Percentiles rank a stretch among this genome's conserved stretches.
phyloP scores from a whole-genome alignment of 2,113 vertebrate species.

The Lampris incognitus region DNA sequence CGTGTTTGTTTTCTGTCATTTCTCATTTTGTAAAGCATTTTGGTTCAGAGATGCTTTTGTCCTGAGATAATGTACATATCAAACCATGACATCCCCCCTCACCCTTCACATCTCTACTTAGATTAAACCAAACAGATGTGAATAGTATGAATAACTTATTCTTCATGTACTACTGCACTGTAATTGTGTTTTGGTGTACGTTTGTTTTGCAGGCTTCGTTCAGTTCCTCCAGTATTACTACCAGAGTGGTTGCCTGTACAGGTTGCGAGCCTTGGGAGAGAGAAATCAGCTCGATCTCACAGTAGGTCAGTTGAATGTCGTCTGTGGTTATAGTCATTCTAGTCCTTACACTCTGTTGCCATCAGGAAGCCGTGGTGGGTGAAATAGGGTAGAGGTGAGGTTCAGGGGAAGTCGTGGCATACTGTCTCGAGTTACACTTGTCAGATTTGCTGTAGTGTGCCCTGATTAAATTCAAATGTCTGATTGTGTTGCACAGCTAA shows the following conservation, averaged over 20 bases:
- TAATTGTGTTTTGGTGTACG: conserved; percentile 1
- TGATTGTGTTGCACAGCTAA: not conserved
- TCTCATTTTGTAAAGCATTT: too few species aligned
- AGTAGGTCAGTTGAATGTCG: conserved; percentile 87
- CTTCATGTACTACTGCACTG: not conserved
- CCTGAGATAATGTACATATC: too few species aligned
- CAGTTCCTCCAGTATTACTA: conserved; percentile 99
- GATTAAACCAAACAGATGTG: too few species aligned
- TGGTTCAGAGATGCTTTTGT: too few species aligned
- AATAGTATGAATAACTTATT: too few species aligned
- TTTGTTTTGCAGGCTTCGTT: conserved; percentile 87
- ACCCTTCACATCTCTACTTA: too few species aligned
- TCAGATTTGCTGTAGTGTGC: conserved; percentile 16
- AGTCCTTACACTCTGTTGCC: conserved; percentile 53
- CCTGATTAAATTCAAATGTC: not conserved
- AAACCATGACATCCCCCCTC: too few species aligned
- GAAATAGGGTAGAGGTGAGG: conserved; percentile 63
- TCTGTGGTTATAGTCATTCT: conserved; percentile 55
- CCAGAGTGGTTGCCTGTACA: conserved; percentile 95
- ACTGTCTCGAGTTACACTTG: conserved; percentile 21
- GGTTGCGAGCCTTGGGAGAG: conserved; percentile 93
- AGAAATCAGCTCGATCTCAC: conserved; percentile 97
- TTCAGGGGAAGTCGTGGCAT: conserved; percentile 30
- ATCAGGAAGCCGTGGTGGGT: conserved; percentile 45
- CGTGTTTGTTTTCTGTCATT: too few species aligned